phyloP scores from a whole-genome alignment of 2,113 vertebrate species.

The Notothenia coriiceps region DNA sequence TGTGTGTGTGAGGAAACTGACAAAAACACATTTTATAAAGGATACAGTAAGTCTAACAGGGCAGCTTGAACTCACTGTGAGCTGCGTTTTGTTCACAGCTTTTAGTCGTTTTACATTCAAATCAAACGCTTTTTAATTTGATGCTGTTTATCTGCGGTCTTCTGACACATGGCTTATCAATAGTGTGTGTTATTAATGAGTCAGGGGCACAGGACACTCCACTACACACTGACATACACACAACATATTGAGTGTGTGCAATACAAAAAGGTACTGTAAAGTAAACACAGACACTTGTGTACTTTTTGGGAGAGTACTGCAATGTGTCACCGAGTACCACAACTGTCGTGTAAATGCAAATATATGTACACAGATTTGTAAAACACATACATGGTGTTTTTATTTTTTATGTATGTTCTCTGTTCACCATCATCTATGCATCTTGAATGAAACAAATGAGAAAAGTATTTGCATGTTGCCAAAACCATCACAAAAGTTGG shows the following conservation, averaged over 20 bases:
- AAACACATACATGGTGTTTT: conserved; percentile 26
- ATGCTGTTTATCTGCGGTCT: neutral
- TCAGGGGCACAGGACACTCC: neutral
- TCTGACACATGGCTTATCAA: conserved; percentile 7
- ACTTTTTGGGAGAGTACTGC: too few relatives aligned
- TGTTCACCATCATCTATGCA: conserved; percentile 41
- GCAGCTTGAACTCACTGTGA: neutral
- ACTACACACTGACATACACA: neutral
- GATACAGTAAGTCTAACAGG: neutral
- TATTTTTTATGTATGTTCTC: neutral
- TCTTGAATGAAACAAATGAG: neutral
- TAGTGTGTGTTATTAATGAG: conserved; percentile 1
- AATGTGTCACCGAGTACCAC: too few relatives aligned
- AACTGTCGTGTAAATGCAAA: too few relatives aligned
- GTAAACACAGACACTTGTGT: neutral
- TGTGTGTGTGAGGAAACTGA: neutral
- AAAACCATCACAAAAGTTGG: conserved; percentile 27
- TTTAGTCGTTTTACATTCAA: neutral
- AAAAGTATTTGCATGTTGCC: neutral
- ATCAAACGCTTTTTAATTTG: neutral
- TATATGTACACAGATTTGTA: neutral
- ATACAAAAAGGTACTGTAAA: conserved; percentile 11
- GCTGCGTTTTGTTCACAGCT: neutral
- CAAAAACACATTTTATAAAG: neutral
- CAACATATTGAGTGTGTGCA: neutral